These are phyloP conservation scores for Tribolium freemani DNA, from an alignment of 2,888 invertebrate genomes.

Conservation along the genomic window DNA sequence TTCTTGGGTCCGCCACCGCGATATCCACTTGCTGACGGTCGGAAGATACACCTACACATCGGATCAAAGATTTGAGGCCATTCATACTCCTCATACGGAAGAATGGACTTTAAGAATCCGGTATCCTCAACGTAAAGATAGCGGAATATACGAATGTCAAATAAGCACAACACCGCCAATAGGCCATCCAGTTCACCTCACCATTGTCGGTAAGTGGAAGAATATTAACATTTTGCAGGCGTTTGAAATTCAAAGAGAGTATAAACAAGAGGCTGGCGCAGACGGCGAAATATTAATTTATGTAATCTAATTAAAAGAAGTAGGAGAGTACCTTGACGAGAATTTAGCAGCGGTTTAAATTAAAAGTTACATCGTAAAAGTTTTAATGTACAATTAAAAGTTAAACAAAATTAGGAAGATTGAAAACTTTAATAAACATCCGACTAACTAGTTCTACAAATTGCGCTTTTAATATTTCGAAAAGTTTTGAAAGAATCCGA, in stretches of 20 bases:
- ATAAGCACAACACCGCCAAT: slow-evolving; percentile 92
- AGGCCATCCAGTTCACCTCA: slow-evolving; percentile 85
- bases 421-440: slow-evolving; percentile 41
- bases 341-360: slow-evolving; percentile 28
- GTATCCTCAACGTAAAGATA: slow-evolving; percentile 81
- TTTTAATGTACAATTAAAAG: slow-evolving; percentile 44
- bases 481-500: slow-evolving; percentile 19
- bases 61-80: slow-evolving; percentile 88
- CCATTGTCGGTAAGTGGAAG: slow-evolving; percentile 85
- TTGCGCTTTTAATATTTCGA: background rate
- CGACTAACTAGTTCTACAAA: background rate
- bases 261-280: background rate
- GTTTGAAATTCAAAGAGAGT: background rate
- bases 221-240: background rate
- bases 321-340: slow-evolving; percentile 5
- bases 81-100: slow-evolving; percentile 88
- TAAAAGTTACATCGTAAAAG: slow-evolving; percentile 45
- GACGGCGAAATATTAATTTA: slow-evolving; percentile 34
- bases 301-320: slow-evolving; percentile 39
- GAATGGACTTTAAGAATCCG: slow-evolving; percentile 87
- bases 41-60: slow-evolving; percentile 85
- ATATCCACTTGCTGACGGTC: slow-evolving; percentile 82
- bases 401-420: slow-evolving; percentile 43
- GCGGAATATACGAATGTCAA: slow-evolving; percentile 90
- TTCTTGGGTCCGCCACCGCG: slow-evolving; percentile 84